phyloP scores from a whole-genome alignment of 2,888 invertebrate species.

The Mythimna vitellina region DNA sequence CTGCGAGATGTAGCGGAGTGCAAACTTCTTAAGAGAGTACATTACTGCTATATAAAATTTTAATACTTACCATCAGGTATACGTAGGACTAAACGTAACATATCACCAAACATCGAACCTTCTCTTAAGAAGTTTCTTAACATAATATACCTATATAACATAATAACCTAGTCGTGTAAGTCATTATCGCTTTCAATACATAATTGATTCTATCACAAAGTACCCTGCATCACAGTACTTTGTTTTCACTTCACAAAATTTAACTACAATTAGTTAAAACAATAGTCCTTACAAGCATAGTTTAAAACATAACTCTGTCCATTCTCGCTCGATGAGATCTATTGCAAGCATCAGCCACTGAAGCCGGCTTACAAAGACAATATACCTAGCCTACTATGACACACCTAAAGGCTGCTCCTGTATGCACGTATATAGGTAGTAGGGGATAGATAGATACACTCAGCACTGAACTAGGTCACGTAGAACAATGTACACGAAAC shows the following conservation, averaged over 20 bases:
- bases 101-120: too few relatives aligned
- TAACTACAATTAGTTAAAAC: neutral
- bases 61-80: neutral
- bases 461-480: slow-evolving; percentile 37
- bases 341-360: slow-evolving; percentile 42
- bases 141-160: too few relatives aligned
- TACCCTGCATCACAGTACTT: too few relatives aligned
- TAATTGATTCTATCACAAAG: too few relatives aligned
- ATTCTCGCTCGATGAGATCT: slow-evolving; percentile 23
- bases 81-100: too few relatives aligned
- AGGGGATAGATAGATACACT: neutral
- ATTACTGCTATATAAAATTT: neutral
- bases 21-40: neutral
- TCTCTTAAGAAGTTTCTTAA: too few relatives aligned
- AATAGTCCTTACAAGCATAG: neutral
- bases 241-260: too few relatives aligned
- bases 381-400: slow-evolving; percentile 16
- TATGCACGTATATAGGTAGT: neutral
- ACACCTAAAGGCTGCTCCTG: slow-evolving; percentile 17
- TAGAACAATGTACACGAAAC: slow-evolving; percentile 22
- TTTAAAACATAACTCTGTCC: slow-evolving; percentile 13
- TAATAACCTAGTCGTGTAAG: too few relatives aligned
- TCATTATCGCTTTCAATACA: too few relatives aligned
- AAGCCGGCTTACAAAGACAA: slow-evolving; percentile 31
- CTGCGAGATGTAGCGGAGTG: slow-evolving; percentile 15